These are phyloP conservation scores for Glandiceps talaboti DNA, from an alignment of 53 echinoderm and acorn worm species.

Conservation along the genomic window DNA sequence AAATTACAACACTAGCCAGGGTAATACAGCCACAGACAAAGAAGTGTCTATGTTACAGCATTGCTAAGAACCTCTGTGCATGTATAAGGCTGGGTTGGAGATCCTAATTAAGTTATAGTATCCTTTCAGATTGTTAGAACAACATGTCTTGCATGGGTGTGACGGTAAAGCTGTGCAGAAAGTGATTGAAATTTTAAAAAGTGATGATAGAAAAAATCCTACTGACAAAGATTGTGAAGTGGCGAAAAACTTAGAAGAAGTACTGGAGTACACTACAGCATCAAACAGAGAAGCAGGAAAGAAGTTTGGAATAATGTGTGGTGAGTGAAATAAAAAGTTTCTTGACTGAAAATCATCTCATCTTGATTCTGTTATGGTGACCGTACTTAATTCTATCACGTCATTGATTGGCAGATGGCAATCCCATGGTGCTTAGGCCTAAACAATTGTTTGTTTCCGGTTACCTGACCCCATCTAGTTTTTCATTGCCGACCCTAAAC, in stretches of 20 bases:
- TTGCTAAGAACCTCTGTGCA: too few relatives aligned
- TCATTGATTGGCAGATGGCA: too few relatives aligned
- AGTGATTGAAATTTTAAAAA: slow-evolving; percentile 23
- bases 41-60: background rate
- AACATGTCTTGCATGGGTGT: slow-evolving; percentile 36
- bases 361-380: too few relatives aligned
- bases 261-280: slow-evolving; percentile 11
- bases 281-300: slow-evolving; percentile 30
- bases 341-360: too few relatives aligned
- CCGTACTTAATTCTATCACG: too few relatives aligned
- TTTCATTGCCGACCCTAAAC: too few relatives aligned
- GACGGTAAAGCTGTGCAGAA: slow-evolving; percentile 23
- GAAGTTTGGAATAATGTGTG: slow-evolving; percentile 36
- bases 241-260: slow-evolving; percentile 29
- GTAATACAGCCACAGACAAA: too few relatives aligned
- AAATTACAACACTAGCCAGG: too few relatives aligned
- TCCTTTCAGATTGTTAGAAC: slow-evolving; percentile 35
- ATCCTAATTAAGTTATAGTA: background rate
- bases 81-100: background rate
- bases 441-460: too few relatives aligned
- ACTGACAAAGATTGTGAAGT: slow-evolving; percentile 33
- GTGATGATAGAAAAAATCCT: slow-evolving; percentile 22
- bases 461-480: too few relatives aligned
- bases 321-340: slow-evolving; percentile 23
- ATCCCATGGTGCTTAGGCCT: too few relatives aligned